These are phyloP conservation scores for Loriculus beryllinus DNA, from an alignment of 2,797 vertebrate species.

Conservation along the genomic window DNA sequence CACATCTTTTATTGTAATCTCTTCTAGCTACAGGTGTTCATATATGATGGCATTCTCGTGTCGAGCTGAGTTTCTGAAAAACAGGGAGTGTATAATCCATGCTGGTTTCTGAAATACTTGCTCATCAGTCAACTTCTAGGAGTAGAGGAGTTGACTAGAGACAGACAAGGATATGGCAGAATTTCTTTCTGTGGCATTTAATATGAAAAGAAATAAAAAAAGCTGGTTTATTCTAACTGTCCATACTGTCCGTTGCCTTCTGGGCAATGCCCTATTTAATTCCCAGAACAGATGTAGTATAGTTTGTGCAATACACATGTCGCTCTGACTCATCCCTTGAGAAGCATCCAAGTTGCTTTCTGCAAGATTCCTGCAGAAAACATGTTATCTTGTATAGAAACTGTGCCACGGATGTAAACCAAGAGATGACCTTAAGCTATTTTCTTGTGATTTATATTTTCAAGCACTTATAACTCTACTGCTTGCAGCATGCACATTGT, in stretches of 20 bases:
- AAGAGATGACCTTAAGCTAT: neutral
- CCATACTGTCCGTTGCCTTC: neutral
- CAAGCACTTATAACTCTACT: neutral
- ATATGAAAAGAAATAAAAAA: neutral
- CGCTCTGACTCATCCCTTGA: neutral
- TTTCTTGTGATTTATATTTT: neutral
- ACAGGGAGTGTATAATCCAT: neutral
- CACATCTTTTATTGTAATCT: neutral
- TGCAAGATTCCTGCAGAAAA: neutral
- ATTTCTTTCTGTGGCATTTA: neutral
- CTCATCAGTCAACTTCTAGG: neutral
- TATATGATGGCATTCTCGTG: neutral
- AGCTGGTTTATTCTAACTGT: fast-evolving
- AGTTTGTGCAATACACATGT: neutral
- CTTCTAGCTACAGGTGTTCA: neutral
- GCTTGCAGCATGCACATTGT: fast-evolving
- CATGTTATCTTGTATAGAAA: neutral
- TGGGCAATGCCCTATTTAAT: neutral
- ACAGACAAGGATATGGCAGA: neutral
- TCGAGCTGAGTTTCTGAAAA: neutral
- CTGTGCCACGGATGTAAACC: neutral
- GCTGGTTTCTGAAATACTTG: neutral
- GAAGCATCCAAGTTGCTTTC: neutral
- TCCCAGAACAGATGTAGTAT: neutral
- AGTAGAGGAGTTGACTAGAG: neutral